A percentile compares a stretch with the other conserved stretches of the same genome.
Evolutionary conservation across 1,140 invertebrate species (phyloP).

Genomic region (Lepidurus couesii): DNA sequence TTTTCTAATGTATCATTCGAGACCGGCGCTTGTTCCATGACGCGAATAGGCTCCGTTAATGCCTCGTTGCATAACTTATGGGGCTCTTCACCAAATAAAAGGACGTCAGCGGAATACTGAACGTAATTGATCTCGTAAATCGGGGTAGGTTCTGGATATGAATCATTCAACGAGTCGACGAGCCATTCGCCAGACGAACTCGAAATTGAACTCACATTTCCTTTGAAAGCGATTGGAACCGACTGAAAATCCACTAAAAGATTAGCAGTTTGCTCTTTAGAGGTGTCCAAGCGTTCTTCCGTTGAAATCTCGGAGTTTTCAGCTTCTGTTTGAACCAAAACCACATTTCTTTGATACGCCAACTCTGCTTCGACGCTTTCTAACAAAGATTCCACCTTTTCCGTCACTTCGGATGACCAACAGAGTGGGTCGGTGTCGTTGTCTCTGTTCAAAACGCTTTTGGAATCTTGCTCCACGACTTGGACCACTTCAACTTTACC

Average conservation of each 20-base stretch:
- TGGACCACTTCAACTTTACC: neutral
- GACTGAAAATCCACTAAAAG: neutral
- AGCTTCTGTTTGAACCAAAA: neutral
- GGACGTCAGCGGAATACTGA: neutral
- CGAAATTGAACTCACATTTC: neutral
- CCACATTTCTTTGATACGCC: neutral
- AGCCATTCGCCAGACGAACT: neutral
- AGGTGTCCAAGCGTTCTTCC: neutral
- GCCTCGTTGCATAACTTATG: neutral
- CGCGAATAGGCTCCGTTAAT: neutral
- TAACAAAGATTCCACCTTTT: neutral
- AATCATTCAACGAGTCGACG: neutral
- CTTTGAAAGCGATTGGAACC: neutral
- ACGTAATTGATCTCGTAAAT: neutral
- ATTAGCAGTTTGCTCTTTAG: neutral
- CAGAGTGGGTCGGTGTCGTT: slow-evolving; percentile 13
- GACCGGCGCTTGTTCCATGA: neutral
- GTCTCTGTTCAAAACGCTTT: neutral
- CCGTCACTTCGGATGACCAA: neutral
- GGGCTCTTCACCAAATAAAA: neutral
- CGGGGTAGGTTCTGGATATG: neutral
- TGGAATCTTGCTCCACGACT: neutral
- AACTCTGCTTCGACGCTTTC: neutral
- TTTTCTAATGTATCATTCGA: neutral
- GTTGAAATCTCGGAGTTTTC: neutral